These are phyloP conservation scores for Odontesthes bonariensis DNA, from an alignment of 2,113 vertebrate species.

Conservation along the genomic window DNA sequence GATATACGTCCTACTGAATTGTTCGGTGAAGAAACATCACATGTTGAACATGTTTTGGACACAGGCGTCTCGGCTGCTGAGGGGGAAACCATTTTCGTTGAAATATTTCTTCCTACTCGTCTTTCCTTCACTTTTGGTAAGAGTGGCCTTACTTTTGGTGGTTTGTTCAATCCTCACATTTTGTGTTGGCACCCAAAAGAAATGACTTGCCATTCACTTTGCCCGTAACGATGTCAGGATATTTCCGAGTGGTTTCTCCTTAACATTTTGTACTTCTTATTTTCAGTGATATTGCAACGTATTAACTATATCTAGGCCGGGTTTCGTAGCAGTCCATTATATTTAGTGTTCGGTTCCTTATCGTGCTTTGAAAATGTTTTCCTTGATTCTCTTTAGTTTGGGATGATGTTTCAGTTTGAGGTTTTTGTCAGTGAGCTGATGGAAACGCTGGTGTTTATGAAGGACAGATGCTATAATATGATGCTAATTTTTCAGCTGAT, in stretches of 20 bases:
- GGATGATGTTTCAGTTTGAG: not conserved
- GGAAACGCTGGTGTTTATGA: conserved; percentile 22
- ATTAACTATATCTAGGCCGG: not conserved
- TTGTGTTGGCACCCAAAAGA: conserved; percentile 29
- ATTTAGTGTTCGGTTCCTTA: conserved; percentile 12
- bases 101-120: conserved; percentile 28
- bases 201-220: conserved; percentile 16
- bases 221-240: conserved; percentile 22
- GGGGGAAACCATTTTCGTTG: conserved; percentile 43
- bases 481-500: conserved; percentile 36
- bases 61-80: not conserved
- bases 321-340: conserved; percentile 28
- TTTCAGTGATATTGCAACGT: conserved; percentile 1
- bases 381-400: not conserved
- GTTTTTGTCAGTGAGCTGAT: conserved; percentile 11
- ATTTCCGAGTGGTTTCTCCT: conserved; percentile 40
- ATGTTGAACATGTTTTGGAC: conserved; percentile 33
- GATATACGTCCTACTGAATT: too few species aligned
- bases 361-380: conserved; percentile 17
- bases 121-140: conserved; percentile 44
- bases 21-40: not conserved
- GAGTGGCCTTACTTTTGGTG: conserved; percentile 74
- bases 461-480: conserved; percentile 13
- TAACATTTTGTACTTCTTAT: conserved; percentile 29
- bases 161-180: conserved; percentile 16